A percentile compares a stretch with the other conserved stretches of the same genome.
These are phyloP conservation scores for Neuroterus valhalla DNA, from an alignment of 1,140 invertebrate species.

Conservation along the genomic window DNA sequence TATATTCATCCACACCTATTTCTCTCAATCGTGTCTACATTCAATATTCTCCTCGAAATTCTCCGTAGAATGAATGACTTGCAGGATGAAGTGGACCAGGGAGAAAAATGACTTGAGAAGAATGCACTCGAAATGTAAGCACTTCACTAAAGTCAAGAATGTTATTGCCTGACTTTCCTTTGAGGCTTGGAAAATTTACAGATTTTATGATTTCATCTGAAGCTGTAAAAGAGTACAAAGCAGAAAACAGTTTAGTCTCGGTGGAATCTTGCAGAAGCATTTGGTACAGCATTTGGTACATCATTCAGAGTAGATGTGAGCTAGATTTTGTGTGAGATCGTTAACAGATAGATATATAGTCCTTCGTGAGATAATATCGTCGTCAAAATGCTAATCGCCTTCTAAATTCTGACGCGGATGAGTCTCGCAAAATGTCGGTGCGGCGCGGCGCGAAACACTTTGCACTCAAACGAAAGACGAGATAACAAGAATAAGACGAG, in stretches of 20 bases:
- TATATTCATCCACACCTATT: neutral
- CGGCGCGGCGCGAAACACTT: neutral
- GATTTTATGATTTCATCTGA: neutral
- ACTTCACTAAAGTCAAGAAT: constrained; percentile 1
- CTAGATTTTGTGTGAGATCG: constrained; percentile 14
- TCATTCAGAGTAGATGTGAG: neutral
- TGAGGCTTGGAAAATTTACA: neutral
- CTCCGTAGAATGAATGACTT: constrained; percentile 12
- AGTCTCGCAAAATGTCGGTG: neutral
- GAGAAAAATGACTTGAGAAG: neutral
- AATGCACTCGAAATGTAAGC: neutral
- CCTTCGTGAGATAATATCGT: constrained; percentile 5
- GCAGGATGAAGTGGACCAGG: neutral
- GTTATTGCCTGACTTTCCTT: neutral
- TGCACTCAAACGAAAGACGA: constrained; percentile 20
- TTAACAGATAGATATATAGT: constrained; percentile 13
- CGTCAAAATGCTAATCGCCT: constrained; percentile 27
- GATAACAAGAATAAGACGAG: constrained; percentile 24
- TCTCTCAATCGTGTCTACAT: neutral
- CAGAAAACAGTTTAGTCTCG: neutral
- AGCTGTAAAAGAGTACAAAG: neutral
- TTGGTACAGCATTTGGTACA: constrained; percentile 6
- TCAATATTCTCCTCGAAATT: neutral
- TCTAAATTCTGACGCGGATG: constrained; percentile 17
- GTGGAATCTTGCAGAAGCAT: neutral